Evolutionary conservation across 2,113 vertebrate genomes (phyloP).

Genomic region (Gopherus flavomarginatus): DNA sequence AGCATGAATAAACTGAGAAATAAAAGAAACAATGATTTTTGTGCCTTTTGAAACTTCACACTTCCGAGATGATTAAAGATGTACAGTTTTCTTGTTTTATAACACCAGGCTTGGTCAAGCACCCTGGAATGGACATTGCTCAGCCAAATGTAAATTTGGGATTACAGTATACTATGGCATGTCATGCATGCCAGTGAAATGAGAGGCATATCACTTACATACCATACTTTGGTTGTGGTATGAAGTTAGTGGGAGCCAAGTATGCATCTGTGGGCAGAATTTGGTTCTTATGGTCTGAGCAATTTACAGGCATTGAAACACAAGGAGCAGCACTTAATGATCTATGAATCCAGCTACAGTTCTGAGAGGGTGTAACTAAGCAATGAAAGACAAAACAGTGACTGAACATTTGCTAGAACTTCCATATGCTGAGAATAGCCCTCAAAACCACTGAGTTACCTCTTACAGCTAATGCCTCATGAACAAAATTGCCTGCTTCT

Average conservation of each 20-base stretch:
- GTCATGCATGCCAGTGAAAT: neutral
- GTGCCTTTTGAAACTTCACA: neutral
- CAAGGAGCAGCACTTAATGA: slow-evolving; percentile 31
- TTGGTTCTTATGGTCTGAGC: slow-evolving; percentile 43
- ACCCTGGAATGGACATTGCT: neutral
- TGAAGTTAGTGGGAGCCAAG: slow-evolving; percentile 24
- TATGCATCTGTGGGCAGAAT: slow-evolving; percentile 29
- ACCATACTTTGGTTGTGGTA: neutral
- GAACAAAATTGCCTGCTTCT: slow-evolving; percentile 4
- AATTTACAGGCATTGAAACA: slow-evolving; percentile 59
- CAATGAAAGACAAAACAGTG: slow-evolving; percentile 18
- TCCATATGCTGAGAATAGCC: neutral
- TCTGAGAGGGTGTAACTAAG: slow-evolving; percentile 15
- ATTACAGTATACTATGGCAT: neutral
- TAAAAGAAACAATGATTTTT: neutral
- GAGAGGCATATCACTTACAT: neutral
- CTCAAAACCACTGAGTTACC: neutral
- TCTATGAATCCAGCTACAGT: slow-evolving; percentile 51
- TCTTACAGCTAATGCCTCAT: neutral
- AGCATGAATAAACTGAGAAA: slow-evolving; percentile 19
- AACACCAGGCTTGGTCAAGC: neutral
- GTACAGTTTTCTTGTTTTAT: neutral
- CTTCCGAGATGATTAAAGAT: neutral
- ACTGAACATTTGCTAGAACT: slow-evolving; percentile 12
- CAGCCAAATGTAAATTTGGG: neutral